A percentile compares a stretch with the other conserved stretches of the same genome.
phyloP scores from a whole-genome alignment of 2,797 vertebrate genomes.

The Oryzias dopingdopingensis region DNA sequence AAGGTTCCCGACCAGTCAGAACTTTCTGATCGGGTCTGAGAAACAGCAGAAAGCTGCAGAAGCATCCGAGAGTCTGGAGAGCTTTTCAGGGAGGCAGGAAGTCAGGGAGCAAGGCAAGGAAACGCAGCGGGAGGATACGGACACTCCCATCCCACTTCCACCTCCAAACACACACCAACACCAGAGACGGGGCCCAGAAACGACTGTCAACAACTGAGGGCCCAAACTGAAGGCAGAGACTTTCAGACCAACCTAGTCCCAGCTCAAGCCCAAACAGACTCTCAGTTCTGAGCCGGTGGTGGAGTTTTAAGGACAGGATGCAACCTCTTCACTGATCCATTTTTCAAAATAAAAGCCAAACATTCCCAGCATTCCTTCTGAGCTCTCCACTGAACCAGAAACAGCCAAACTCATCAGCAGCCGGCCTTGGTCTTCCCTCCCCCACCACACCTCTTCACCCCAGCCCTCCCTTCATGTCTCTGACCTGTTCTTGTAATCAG shows the following conservation, averaged over 20 bases:
- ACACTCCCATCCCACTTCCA: constrained; percentile 36
- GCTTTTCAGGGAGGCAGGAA: constrained; percentile 56
- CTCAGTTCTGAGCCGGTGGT: too few relatives aligned
- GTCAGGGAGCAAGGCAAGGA: constrained; percentile 53
- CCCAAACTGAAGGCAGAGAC: too few relatives aligned
- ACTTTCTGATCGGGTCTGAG: neutral
- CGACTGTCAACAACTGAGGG: too few relatives aligned
- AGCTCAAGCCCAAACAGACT: too few relatives aligned
- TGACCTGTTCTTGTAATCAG: constrained; percentile 39
- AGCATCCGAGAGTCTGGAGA: constrained; percentile 8
- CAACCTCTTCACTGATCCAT: neutral
- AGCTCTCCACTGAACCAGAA: neutral
- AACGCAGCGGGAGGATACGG: constrained; percentile 28
- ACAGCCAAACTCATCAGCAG: too few relatives aligned
- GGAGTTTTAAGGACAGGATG: neutral
- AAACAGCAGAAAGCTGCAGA: constrained; percentile 5
- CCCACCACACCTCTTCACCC: too few relatives aligned
- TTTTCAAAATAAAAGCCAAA: neutral
- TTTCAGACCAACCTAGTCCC: too few relatives aligned
- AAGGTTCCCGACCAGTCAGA: too few relatives aligned
- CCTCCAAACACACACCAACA: neutral
- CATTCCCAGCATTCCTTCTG: neutral
- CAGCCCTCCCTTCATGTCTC: neutral
- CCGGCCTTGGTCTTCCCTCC: neutral
- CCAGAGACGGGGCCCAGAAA: too few relatives aligned